phyloP scores from a whole-genome alignment of 2,888 invertebrate genomes.

The Pogonocherus hispidulus region DNA sequence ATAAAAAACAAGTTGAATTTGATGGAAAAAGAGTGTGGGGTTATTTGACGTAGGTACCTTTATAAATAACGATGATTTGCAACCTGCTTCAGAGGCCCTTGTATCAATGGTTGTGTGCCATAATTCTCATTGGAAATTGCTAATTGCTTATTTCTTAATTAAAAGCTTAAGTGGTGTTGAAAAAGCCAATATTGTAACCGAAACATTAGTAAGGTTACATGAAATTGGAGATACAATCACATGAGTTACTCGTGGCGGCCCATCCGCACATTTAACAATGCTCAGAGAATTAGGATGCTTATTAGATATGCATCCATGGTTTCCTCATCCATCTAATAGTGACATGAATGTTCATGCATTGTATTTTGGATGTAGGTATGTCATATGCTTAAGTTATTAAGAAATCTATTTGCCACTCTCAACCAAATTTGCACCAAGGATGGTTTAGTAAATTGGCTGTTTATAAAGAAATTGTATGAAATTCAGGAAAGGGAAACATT shows the following conservation, averaged over 20 bases:
- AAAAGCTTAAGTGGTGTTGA: background rate
- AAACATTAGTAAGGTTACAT: background rate
- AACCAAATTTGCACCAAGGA: too few relatives aligned
- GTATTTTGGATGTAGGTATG: too few relatives aligned
- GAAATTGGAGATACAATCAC: background rate
- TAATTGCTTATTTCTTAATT: background rate
- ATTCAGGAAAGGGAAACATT: too few relatives aligned
- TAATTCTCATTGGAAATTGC: background rate
- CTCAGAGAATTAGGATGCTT: background rate
- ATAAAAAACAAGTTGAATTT: slow-evolving; percentile 30
- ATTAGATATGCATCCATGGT: too few relatives aligned
- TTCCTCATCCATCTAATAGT: too few relatives aligned
- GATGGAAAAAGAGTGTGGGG: too few relatives aligned
- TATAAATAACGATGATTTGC: background rate
- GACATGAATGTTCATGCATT: too few relatives aligned
- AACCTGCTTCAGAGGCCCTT: background rate
- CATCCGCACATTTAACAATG: background rate
- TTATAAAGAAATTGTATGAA: too few relatives aligned
- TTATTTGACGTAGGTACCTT: background rate
- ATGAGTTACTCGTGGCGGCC: background rate
- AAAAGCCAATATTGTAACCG: background rate
- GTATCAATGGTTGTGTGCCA: background rate
- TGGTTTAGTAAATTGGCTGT: too few relatives aligned
- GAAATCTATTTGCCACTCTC: too few relatives aligned
- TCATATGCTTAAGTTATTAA: too few relatives aligned